These are phyloP conservation scores for Aphrophora alni DNA, from an alignment of 2,888 invertebrate species.

Conservation along the genomic window DNA sequence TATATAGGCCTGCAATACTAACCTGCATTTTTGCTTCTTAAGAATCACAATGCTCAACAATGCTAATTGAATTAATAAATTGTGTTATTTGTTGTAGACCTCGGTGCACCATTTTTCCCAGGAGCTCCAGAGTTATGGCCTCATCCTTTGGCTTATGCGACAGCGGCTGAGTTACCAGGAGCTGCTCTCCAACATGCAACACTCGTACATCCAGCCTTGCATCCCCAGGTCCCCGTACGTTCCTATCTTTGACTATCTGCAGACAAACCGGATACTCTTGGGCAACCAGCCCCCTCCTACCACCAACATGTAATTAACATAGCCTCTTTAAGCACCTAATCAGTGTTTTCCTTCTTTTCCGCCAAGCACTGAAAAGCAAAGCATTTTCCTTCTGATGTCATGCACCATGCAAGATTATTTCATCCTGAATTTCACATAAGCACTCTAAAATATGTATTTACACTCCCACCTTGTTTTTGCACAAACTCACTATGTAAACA, in stretches of 20 bases:
- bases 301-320: conserved; percentile 53
- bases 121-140: conserved; percentile 94
- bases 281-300: conserved; percentile 54
- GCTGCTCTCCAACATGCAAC: conserved; percentile 84
- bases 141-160: conserved; percentile 83
- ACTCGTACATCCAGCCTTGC: conserved; percentile 95
- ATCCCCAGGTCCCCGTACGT: conserved; percentile 97
- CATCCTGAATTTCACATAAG: background rate
- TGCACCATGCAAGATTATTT: background rate
- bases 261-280: conserved; percentile 62
- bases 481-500: background rate
- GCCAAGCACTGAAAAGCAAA: background rate
- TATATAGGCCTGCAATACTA: background rate
- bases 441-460: background rate
- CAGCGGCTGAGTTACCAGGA: conserved; percentile 81
- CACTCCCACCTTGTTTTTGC: background rate
- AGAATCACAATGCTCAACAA: background rate
- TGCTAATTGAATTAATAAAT: background rate
- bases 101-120: conserved; percentile 96
- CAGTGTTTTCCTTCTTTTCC: conserved; percentile 29
- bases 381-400: background rate
- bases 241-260: conserved; percentile 96
- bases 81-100: conserved; percentile 68
- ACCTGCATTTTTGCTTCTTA: background rate
- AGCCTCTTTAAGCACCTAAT: conserved; percentile 1